Evolutionary conservation across 2,888 invertebrate species (phyloP).

Genomic region (Criorhina ranunculi): DNA sequence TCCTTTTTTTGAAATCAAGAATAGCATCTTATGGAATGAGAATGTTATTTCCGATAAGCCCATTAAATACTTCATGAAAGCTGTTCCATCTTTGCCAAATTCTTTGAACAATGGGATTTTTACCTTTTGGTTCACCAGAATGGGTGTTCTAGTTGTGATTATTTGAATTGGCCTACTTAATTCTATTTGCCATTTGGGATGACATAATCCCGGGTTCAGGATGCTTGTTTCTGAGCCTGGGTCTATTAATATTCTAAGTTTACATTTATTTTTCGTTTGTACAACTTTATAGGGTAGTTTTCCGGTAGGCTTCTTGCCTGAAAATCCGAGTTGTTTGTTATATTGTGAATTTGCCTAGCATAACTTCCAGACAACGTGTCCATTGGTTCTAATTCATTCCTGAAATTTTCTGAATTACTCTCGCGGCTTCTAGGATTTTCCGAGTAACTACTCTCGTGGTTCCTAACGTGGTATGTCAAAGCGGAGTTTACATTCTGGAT

Average conservation of each 20-base stretch:
- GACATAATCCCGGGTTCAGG: constrained; percentile 41
- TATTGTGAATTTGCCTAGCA: no score
- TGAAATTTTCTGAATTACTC: no score
- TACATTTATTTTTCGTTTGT: constrained; percentile 42
- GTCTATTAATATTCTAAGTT: constrained; percentile 47
- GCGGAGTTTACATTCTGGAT: no score
- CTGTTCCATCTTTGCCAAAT: constrained; percentile 44
- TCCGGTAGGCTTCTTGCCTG: no score
- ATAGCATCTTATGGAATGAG: constrained; percentile 12
- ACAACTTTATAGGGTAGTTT: constrained; percentile 58
- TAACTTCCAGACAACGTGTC: no score
- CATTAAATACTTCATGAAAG: constrained; percentile 50
- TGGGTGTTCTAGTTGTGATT: constrained; percentile 29
- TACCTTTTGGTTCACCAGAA: constrained; percentile 28
- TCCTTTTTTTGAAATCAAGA: constrained; percentile 27
- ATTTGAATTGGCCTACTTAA: constrained; percentile 13
- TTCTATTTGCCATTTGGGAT: constrained; percentile 47
- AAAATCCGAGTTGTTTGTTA: no score
- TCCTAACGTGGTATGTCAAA: no score
- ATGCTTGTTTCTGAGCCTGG: constrained; percentile 54
- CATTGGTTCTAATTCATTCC: no score
- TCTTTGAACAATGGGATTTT: constrained; percentile 55
- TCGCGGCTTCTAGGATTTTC: no score
- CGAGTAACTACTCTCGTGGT: no score
- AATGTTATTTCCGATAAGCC: constrained; percentile 58